phyloP scores from a whole-genome alignment of 1,140 invertebrate species.

The Bombus affinis region DNA sequence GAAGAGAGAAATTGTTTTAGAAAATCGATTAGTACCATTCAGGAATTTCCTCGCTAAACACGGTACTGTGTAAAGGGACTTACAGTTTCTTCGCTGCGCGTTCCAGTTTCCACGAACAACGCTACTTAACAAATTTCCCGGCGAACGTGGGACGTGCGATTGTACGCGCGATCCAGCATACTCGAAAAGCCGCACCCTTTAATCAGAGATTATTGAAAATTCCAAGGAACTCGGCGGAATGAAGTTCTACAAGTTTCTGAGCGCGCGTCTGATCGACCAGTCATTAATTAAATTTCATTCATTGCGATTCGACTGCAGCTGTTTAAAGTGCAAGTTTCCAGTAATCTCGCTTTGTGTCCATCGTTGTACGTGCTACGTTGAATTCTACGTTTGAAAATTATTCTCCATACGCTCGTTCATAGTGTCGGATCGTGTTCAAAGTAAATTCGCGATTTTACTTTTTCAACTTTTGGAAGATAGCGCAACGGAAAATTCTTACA shows the following conservation, averaged over 20 bases:
- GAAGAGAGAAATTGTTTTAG: neutral
- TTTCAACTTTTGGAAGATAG: too few species aligned
- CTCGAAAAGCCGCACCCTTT: neutral
- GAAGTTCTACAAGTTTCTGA: slow-evolving; percentile 20
- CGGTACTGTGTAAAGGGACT: too few species aligned
- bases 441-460: too few species aligned
- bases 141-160: neutral
- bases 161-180: neutral
- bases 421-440: too few species aligned
- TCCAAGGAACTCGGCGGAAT: neutral
- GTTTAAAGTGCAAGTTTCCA: neutral
- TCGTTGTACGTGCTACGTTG: too few species aligned
- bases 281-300: slow-evolving; percentile 31
- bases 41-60: neutral
- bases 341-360: too few species aligned
- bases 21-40: neutral
- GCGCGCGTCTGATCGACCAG: neutral
- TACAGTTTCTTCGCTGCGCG: neutral
- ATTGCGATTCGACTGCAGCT: neutral
- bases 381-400: too few species aligned
- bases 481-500: too few species aligned
- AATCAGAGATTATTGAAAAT: slow-evolving; percentile 30
- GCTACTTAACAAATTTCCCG: neutral
- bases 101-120: neutral
- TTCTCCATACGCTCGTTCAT: too few species aligned